These are phyloP conservation scores for Meteorus colon DNA, from an alignment of 2,888 invertebrate species.

Conservation along the genomic window DNA sequence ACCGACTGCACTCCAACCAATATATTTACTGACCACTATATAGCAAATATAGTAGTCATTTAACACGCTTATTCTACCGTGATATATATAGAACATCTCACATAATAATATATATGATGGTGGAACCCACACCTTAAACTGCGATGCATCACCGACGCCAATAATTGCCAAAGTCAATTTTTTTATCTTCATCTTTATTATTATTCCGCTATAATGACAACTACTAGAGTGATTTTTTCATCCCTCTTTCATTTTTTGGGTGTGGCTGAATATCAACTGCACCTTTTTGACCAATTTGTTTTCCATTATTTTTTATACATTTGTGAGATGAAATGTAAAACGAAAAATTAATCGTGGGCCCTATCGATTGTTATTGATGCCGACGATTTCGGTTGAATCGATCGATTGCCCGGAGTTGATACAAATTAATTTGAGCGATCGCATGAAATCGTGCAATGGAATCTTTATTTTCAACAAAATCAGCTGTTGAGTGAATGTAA, in stretches of 20 bases:
- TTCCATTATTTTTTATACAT: too few relatives aligned
- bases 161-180: slow-evolving; percentile 6
- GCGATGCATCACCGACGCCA: neutral
- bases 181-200: neutral
- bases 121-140: neutral
- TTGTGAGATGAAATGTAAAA: too few relatives aligned
- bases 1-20: neutral
- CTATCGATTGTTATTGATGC: neutral
- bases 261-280: neutral
- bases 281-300: neutral
- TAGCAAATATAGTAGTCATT: slow-evolving; percentile 1
- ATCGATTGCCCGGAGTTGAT: neutral
- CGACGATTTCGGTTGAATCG: neutral
- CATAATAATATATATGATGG: slow-evolving; percentile 1
- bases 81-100: neutral
- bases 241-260: neutral
- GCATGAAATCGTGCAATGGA: slow-evolving; percentile 49
- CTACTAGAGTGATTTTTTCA: neutral
- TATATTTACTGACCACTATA: slow-evolving; percentile 5
- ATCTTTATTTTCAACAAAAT: slow-evolving; percentile 44
- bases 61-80: slow-evolving; percentile 13
- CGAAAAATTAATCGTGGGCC: too few relatives aligned
- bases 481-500: neutral
- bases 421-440: slow-evolving; percentile 28
- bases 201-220: neutral